Conservation (phyloP, 2,888 invertebrate species). For the Mesochorus sp. region DNA sequence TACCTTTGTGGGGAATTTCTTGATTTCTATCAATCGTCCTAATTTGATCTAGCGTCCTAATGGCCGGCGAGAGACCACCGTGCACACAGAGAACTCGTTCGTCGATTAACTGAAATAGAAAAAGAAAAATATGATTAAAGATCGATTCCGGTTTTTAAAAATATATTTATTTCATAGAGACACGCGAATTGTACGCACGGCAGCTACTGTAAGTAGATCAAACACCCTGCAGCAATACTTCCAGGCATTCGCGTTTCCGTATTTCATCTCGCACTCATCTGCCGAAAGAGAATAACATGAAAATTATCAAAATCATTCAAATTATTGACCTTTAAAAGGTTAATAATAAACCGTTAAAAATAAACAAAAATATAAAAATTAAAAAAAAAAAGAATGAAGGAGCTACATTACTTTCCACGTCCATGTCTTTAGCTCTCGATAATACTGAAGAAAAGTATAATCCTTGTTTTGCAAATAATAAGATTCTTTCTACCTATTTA, state of each 20-base stretch:
- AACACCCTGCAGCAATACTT: constrained; percentile 99
- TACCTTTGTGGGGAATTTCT: constrained; percentile 98
- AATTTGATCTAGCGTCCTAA: constrained; percentile 98
- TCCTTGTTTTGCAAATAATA: too few relatives aligned
- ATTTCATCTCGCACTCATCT: constrained; percentile 99
- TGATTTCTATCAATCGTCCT: constrained; percentile 97
- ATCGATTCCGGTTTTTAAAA: background rate
- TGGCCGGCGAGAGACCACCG: constrained; percentile 98
- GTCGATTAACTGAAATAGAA: constrained; percentile 92
- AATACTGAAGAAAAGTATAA: too few relatives aligned
- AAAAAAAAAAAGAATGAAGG: background rate
- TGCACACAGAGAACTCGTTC: constrained; percentile 98
- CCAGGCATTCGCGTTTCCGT: constrained; percentile 99
- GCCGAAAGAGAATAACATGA: constrained; percentile 68
- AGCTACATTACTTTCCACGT: too few relatives aligned
- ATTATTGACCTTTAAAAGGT: background rate
- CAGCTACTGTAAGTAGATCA: constrained; percentile 98
- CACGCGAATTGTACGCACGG: constrained; percentile 89
- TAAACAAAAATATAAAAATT: background rate
- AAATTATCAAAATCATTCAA: background rate
- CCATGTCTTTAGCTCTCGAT: too few relatives aligned
- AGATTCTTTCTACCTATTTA: too few relatives aligned
- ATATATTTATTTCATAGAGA: background rate
- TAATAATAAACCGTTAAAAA: too few relatives aligned
- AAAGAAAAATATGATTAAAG: background rate